These are phyloP conservation scores for Tryphoninae sp. DNA, from an alignment of 2,888 invertebrate genomes.

Conservation along the genomic window DNA sequence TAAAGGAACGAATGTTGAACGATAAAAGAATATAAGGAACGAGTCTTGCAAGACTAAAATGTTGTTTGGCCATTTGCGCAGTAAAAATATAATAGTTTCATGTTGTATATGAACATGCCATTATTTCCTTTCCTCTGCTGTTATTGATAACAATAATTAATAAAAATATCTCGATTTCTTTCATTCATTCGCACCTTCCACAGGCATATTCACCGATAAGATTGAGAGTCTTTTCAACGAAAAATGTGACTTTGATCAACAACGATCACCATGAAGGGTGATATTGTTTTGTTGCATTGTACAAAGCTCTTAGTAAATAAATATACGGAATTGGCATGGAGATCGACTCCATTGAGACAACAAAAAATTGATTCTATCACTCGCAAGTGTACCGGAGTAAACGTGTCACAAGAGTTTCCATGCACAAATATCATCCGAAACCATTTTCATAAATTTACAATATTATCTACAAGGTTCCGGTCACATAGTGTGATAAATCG, in stretches of 20 bases:
- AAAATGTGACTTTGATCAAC: neutral
- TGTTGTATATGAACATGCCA: conserved; percentile 4
- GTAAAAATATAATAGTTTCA: neutral
- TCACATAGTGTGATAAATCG: conserved; percentile 9
- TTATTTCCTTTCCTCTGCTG: conserved; percentile 59
- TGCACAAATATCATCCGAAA: conserved; percentile 17
- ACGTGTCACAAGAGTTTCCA: conserved; percentile 16
- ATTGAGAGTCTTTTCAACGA: neutral
- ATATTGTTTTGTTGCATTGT: conserved; percentile 44
- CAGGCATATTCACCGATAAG: neutral
- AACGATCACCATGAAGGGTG: conserved; percentile 9
- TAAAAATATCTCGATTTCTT: conserved; percentile 15
- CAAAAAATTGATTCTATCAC: neutral
- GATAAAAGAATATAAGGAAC: neutral
- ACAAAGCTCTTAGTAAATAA: conserved; percentile 49
- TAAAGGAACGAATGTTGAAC: neutral
- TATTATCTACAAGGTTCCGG: conserved; percentile 23
- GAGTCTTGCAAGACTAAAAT: neutral
- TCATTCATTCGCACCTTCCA: neutral
- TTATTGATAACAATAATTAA: conserved; percentile 11
- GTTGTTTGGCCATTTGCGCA: neutral
- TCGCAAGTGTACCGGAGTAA: neutral
- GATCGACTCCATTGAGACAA: neutral
- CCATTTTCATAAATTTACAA: conserved; percentile 10
- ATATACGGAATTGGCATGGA: conserved; percentile 17